Conservation (phyloP, 2,113 vertebrate species). For the Cheilinus undulatus region DNA sequence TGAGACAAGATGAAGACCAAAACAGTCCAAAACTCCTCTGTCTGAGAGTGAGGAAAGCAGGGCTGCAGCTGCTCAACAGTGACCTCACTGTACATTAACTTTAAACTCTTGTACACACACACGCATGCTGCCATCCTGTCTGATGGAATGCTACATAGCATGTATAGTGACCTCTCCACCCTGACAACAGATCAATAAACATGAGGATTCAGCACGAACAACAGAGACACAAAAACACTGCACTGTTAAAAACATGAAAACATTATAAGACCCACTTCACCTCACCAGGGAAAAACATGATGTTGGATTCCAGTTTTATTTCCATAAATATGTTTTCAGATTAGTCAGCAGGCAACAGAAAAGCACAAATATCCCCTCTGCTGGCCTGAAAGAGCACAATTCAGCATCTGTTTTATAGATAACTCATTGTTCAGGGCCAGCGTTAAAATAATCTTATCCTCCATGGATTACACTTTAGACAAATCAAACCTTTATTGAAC, state of each 20-base stretch:
- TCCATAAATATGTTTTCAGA: no score
- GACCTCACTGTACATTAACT: constrained; percentile 52
- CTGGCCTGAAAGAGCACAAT: no score
- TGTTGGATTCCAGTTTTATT: background rate
- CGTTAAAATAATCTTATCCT: no score
- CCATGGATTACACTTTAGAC: no score
- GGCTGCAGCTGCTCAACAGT: constrained; percentile 60
- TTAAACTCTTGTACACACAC: constrained; percentile 4
- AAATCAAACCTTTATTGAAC: no score
- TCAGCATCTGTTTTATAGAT: no score
- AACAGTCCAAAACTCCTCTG: constrained; percentile 15
- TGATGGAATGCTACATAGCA: constrained; percentile 36
- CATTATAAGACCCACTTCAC: no score
- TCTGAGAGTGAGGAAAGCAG: no score
- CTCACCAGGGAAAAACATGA: background rate
- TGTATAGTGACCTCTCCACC: constrained; percentile 18
- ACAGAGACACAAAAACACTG: background rate
- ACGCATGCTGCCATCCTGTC: constrained; percentile 4
- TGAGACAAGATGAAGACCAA: constrained; percentile 12
- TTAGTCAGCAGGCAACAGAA: no score
- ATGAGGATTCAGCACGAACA: constrained; percentile 9
- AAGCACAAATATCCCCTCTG: no score
- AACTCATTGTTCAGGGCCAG: background rate
- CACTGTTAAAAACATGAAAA: background rate
- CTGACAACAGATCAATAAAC: constrained; percentile 28